phyloP scores from a whole-genome alignment of 2,888 invertebrate genomes.

The Clivina fossor region DNA sequence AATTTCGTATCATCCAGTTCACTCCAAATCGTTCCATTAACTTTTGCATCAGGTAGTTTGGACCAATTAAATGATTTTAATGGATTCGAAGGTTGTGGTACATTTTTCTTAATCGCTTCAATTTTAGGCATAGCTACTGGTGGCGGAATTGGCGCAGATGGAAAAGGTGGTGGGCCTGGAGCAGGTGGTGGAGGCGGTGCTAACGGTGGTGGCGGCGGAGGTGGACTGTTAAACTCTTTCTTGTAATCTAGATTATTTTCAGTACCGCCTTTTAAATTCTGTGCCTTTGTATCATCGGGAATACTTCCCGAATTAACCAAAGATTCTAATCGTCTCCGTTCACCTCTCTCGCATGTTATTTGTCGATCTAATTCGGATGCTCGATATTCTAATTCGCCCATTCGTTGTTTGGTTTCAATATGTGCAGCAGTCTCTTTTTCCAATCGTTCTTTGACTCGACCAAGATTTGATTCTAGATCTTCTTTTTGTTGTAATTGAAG shows the following conservation, averaged over 20 bases:
- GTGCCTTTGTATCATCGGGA: conserved; percentile 89
- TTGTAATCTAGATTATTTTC: conserved; percentile 43
- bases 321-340: conserved; percentile 79
- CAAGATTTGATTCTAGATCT: conserved; percentile 81
- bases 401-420: conserved; percentile 80
- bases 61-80: conserved; percentile 98
- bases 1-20: conserved; percentile 90
- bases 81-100: conserved; percentile 90
- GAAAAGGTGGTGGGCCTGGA: conserved; percentile 63
- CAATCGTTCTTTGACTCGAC: conserved; percentile 78
- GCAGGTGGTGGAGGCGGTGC: conserved; percentile 62
- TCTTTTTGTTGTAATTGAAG: conserved; percentile 88
- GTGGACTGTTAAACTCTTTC: conserved; percentile 39
- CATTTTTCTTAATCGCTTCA: conserved; percentile 76
- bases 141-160: conserved; percentile 62
- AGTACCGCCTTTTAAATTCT: conserved; percentile 51
- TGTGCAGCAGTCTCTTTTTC: conserved; percentile 88
- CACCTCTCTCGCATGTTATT: conserved; percentile 76
- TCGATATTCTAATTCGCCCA: conserved; percentile 62
- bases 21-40: conserved; percentile 94
- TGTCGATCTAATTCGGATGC: conserved; percentile 57
- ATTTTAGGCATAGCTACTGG: conserved; percentile 59
- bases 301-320: conserved; percentile 88
- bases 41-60: conserved; percentile 86
- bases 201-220: conserved; percentile 51